Evolutionary conservation across 2,113 vertebrate genomes (phyloP).

Genomic region (Mustela lutreola): DNA sequence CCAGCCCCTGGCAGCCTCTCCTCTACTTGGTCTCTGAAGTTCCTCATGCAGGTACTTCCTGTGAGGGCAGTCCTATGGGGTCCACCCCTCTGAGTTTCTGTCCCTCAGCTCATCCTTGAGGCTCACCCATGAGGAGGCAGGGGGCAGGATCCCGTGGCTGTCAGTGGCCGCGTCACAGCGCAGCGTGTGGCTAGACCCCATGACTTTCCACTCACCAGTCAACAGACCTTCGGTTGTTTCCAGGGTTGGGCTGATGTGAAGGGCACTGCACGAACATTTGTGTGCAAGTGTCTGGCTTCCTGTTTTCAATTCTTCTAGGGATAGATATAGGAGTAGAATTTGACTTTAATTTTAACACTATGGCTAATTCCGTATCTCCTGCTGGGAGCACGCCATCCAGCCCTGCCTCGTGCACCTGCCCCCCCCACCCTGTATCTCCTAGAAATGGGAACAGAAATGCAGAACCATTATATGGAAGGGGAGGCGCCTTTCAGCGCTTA

Average conservation of each 20-base stretch:
- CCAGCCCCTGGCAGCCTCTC: background rate
- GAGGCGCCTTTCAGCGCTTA: too few relatives aligned
- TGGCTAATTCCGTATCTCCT: too few relatives aligned
- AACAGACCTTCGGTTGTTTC: background rate
- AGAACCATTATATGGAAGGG: background rate
- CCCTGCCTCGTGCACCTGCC: fast-evolving
- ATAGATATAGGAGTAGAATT: background rate
- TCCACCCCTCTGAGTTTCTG: too few relatives aligned
- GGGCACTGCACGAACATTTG: too few relatives aligned
- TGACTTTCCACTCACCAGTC: too few relatives aligned
- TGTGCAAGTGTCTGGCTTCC: background rate
- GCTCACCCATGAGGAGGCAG: background rate
- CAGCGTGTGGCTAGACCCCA: background rate
- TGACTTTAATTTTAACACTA: background rate
- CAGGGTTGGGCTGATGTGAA: background rate
- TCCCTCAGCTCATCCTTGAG: background rate
- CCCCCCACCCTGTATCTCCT: fast-evolving
- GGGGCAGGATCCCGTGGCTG: fast-evolving
- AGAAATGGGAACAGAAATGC: fast-evolving
- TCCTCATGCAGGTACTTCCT: background rate
- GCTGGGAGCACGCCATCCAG: too few relatives aligned
- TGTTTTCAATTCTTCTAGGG: background rate
- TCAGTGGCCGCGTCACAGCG: fast-evolving
- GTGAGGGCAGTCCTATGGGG: background rate
- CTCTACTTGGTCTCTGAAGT: background rate